Base-by-base conservation (phyloP, 2,888 invertebrate species). In the Rhodophaea formosa region DNA sequence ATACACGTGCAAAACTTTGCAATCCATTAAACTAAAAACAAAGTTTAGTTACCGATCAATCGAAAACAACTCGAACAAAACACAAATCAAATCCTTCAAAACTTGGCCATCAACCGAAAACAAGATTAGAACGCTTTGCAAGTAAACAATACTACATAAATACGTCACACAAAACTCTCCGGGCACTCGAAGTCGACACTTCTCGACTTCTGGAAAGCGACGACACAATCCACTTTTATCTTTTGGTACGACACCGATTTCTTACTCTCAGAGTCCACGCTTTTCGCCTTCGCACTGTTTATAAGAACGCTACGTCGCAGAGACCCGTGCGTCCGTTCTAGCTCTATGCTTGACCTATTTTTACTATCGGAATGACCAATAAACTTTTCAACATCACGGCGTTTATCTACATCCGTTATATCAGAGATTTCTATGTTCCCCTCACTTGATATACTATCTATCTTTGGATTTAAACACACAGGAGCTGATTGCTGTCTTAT, bases 241-340 rank as follows among this genome's bases (percentile, higher is more conserved):
- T 86, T 86, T 63, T 86, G 84, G 69, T 85, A 86, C 29, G 80
- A 70, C 35, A 84, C 80, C 0, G 51, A 51, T 54, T 84, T 83
- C 64, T 68, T 73, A 23, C 63, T 62, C 42, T 86, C 87, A 52
- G 70, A 61, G 54, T 91, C 92, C 53, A 87, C 65, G 69, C 86
- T 90, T 70, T 84, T 86, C 1, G 88, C 81, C 69, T 87, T 89
- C 7, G 88, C 82, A 63, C 85, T 89, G 67, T 89, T 91, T 69
- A 92, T 84, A 57, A 92, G 83, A 45, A 92, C 90, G 62, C 89
- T 92, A 14, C 91, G 91, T 53, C 92, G 82, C 35, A 92, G 75
- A 10, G 93, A 92, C 51, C 70, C 75, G 45, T 81, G 77, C 63
- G 69, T 74, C 56, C 68, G 61, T 59, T 86, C 87, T 47, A 77